Percentiles rank a stretch among this genome's conserved stretches.
Evolutionary conservation across 2,888 invertebrate genomes (phyloP).

Genomic region (Diadegma fenestrale): DNA sequence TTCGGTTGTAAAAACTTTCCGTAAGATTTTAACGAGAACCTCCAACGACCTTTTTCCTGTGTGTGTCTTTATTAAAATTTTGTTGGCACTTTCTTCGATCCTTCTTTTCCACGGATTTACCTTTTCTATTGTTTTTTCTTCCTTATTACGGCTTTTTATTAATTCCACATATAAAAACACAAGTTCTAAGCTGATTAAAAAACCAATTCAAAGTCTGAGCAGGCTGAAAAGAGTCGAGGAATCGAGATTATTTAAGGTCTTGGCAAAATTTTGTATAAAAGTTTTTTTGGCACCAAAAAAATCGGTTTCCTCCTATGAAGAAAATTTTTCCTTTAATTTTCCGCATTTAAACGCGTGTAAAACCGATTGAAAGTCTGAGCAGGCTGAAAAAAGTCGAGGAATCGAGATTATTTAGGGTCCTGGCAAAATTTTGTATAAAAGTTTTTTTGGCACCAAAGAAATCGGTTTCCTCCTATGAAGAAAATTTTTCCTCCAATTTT

Average conservation of each 20-base stretch:
- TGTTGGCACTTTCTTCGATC: constrained; percentile 25
- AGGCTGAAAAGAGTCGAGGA: background rate
- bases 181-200: constrained; percentile 9
- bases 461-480: no score
- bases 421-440: no score
- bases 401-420: no score
- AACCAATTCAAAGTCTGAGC: background rate
- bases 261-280: no score
- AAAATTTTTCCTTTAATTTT: no score
- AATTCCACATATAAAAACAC: constrained; percentile 1
- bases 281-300: no score
- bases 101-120: background rate
- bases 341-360: no score
- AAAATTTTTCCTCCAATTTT: no score
- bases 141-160: background rate
- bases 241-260: no score
- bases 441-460: no score
- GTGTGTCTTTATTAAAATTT: constrained; percentile 28
- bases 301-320: no score
- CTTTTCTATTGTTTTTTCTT: constrained; percentile 34
- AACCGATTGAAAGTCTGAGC: background rate
- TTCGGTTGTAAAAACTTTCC: constrained; percentile 76
- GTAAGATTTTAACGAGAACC: constrained; percentile 72
- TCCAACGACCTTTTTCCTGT: constrained; percentile 1
- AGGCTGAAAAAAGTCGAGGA: background rate